These are phyloP conservation scores for Muricea muricata DNA, from an alignment of 92 coral and sea anemone species.

Conservation along the genomic window DNA sequence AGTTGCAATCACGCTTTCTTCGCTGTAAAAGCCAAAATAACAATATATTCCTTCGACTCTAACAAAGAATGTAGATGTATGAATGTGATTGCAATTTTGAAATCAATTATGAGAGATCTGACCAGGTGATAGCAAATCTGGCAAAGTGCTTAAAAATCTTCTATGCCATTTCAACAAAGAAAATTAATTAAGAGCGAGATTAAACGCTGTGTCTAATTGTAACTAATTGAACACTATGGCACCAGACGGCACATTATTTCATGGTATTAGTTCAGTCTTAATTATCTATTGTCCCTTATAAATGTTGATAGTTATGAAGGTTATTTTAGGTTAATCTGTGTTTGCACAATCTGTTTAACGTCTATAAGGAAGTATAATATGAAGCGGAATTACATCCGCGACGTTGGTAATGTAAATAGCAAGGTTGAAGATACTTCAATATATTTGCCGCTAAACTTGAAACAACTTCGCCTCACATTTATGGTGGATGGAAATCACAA, in stretches of 20 bases:
- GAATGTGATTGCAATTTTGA: background rate
- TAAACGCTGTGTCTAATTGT: background rate
- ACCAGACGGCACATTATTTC: background rate
- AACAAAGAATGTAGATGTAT: no score
- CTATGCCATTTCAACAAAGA: no score
- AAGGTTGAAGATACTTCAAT: background rate
- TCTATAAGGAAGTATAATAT: background rate
- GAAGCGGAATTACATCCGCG: background rate
- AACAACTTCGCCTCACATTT: no score
- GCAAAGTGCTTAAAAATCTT: background rate
- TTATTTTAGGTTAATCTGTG: background rate
- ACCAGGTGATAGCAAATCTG: background rate
- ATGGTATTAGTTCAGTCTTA: background rate
- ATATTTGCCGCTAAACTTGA: background rate
- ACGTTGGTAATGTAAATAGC: background rate
- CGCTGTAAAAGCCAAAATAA: no score
- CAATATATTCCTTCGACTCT: no score
- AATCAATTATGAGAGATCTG: background rate
- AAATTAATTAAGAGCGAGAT: no score
- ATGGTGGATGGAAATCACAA: no score
- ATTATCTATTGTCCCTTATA: background rate
- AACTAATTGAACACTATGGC: background rate
- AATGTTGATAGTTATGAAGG: background rate
- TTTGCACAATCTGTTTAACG: background rate
- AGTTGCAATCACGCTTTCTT: no score